These are phyloP conservation scores for Notospermus geniculatus DNA, from an alignment of 1,140 invertebrate genomes.

Conservation along the genomic window DNA sequence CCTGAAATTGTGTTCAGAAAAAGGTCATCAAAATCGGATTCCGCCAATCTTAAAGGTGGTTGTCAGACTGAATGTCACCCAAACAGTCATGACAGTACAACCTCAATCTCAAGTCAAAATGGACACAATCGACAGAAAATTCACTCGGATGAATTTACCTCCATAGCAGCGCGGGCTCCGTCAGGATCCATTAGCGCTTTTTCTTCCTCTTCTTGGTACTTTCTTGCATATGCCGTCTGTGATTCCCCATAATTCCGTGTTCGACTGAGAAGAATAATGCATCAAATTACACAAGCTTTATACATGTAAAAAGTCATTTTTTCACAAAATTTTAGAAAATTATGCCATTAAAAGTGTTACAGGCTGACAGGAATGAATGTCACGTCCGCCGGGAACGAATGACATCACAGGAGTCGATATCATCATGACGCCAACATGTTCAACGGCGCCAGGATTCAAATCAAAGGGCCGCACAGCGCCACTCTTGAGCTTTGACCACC, in stretches of 20 bases:
- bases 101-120: slow-evolving; percentile 9
- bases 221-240: slow-evolving; percentile 27
- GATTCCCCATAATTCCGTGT: neutral
- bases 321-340: too few relatives aligned
- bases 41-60: neutral
- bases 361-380: too few relatives aligned
- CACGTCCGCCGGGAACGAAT: too few relatives aligned
- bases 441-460: too few relatives aligned
- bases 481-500: too few relatives aligned
- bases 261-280: slow-evolving; percentile 9
- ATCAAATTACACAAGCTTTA: neutral
- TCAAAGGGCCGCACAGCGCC: too few relatives aligned
- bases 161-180: neutral
- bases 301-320: too few relatives aligned
- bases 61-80: neutral
- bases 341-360: too few relatives aligned
- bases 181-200: slow-evolving; percentile 19
- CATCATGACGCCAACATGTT: too few relatives aligned
- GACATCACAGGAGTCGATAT: too few relatives aligned
- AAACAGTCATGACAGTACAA: neutral
- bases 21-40: neutral
- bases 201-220: slow-evolving; percentile 24
- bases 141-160: neutral
- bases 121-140: neutral
- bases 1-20: neutral